phyloP scores from a whole-genome alignment of 2,113 vertebrate species.

The Spea multiplicata region DNA sequence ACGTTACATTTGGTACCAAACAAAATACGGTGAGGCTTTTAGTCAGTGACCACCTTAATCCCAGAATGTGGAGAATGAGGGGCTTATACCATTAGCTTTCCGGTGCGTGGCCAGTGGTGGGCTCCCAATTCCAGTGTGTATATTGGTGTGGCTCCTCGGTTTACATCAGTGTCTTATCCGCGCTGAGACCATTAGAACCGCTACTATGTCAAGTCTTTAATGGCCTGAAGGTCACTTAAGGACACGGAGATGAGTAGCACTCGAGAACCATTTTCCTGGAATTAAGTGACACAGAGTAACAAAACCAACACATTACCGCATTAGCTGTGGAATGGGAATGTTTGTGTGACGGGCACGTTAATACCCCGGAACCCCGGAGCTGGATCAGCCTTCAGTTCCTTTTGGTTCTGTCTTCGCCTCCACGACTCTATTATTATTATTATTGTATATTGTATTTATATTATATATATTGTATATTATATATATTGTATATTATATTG shows the following conservation, averaged over 20 bases:
- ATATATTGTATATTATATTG: no score
- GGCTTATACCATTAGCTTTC: neutral
- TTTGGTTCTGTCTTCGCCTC: no score
- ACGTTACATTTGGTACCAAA: neutral
- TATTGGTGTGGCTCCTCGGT: slow-evolving; percentile 1
- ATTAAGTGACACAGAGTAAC: neutral
- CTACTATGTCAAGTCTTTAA: slow-evolving; percentile 8
- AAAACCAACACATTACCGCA: slow-evolving; percentile 1
- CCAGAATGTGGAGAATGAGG: neutral
- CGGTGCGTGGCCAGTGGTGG: neutral
- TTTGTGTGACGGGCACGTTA: neutral
- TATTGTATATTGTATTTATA: no score
- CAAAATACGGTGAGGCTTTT: neutral
- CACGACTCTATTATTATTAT: no score
- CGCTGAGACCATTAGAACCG: neutral
- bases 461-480: no score
- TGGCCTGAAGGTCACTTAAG: neutral
- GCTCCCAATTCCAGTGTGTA: neutral
- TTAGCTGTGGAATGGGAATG: neutral
- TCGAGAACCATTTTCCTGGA: neutral
- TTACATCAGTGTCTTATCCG: slow-evolving; percentile 7
- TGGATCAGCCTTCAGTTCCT: no score
- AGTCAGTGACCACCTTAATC: slow-evolving; percentile 12
- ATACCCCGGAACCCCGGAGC: neutral
- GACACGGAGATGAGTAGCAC: neutral